phyloP scores from a whole-genome alignment of 2,888 invertebrate species.

The Trichogramma evanescens region DNA sequence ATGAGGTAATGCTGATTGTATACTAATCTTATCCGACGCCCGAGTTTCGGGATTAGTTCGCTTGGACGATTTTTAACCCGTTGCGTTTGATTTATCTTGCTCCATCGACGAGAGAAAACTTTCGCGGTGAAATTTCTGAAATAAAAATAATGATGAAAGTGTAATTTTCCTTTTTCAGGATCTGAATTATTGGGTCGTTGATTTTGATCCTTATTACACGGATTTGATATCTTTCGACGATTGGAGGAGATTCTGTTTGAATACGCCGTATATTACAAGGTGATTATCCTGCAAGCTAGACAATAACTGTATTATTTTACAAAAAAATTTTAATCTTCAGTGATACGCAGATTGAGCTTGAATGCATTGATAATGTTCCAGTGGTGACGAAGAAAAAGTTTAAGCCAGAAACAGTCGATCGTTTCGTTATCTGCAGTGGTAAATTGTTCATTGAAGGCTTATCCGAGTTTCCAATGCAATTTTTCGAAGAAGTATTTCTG shows the following conservation, averaged over 20 bases:
- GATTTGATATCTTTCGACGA: conserved; percentile 28
- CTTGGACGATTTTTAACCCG: too few relatives aligned
- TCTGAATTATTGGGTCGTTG: conserved; percentile 26
- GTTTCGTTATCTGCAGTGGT: conserved; percentile 27
- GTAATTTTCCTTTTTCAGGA: conserved; percentile 6
- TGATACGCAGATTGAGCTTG: too few relatives aligned
- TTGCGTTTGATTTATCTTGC: too few relatives aligned
- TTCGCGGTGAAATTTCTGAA: too few relatives aligned
- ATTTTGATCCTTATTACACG: conserved; percentile 29
- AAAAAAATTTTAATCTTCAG: too few relatives aligned
- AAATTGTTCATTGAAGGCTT: conserved; percentile 26
- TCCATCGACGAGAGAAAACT: too few relatives aligned
- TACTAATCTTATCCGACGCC: too few relatives aligned
- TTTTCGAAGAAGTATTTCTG: conserved; percentile 20
- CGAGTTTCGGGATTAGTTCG: too few relatives aligned
- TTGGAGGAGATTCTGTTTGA: conserved; percentile 28
- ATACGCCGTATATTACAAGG: conserved; percentile 1
- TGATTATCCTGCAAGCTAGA: neutral
- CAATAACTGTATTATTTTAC: too few relatives aligned
- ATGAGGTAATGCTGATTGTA: too few relatives aligned
- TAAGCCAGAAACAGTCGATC: conserved; percentile 8
- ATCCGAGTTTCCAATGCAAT: conserved; percentile 7
- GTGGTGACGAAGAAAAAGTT: neutral
- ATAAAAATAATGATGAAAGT: too few relatives aligned
- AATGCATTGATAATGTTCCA: too few relatives aligned